A percentile compares a stretch with the other conserved stretches of the same genome.
Conservation (phyloP, 2,797 vertebrate species). For the Hybognathus amarus region DNA sequence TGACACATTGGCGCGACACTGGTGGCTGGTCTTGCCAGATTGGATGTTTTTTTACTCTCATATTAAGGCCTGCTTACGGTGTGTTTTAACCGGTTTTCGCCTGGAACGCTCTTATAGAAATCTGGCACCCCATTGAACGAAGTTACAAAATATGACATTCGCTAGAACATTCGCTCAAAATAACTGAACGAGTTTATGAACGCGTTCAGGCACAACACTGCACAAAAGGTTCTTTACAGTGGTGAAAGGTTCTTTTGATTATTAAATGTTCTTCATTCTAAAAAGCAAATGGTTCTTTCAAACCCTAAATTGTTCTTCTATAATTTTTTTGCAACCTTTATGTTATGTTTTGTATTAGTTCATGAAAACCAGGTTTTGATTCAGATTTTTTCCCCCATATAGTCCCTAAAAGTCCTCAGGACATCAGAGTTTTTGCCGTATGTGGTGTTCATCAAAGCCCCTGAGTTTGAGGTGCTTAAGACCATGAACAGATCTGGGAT, state of each 20-base stretch:
- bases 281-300: not conserved
- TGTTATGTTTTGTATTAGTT: not conserved
- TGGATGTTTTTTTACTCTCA: too few relatives aligned
- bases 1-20: too few relatives aligned
- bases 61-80: too few relatives aligned
- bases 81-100: too few relatives aligned
- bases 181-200: too few relatives aligned
- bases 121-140: too few relatives aligned
- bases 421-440: conserved; percentile 88
- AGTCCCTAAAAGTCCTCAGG: conserved; percentile 85
- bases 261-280: not conserved
- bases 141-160: too few relatives aligned
- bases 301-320: not conserved
- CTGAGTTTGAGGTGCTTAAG: conserved; percentile 78
- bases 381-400: conserved; percentile 48
- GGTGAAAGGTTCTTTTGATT: not conserved
- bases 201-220: not conserved
- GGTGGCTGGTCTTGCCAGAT: too few relatives aligned
- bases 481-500: conserved; percentile 83
- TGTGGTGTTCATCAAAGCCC: conserved; percentile 86
- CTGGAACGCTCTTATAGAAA: too few relatives aligned
- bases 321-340: not conserved
- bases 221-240: not conserved
- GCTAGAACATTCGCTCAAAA: too few relatives aligned
- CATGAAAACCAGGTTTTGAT: not conserved